Conservation (phyloP, 2,113 vertebrate species). For the Micronisus gabar region DNA sequence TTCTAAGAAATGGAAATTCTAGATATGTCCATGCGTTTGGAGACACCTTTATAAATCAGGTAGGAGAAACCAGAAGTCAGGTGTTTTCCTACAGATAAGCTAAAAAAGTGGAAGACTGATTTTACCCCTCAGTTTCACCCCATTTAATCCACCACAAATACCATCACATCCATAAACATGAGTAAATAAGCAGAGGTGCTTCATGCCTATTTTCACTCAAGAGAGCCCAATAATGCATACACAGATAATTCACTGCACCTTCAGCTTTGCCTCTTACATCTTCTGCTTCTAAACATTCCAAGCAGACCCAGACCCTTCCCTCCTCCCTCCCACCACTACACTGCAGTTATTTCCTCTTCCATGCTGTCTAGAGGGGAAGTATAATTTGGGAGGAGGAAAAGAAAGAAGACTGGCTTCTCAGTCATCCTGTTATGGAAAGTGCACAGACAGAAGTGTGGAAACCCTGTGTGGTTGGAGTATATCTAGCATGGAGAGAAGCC, state of each 20-base stretch:
- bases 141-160: background rate
- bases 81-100: background rate
- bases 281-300: background rate
- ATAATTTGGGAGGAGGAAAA: background rate
- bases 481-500: background rate
- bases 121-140: background rate
- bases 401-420: background rate
- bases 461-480: background rate
- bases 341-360: background rate
- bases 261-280: background rate
- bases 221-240: background rate
- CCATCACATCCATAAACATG: background rate
- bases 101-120: background rate
- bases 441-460: background rate
- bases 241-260: background rate
- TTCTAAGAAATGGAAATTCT: background rate
- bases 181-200: background rate
- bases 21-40: background rate
- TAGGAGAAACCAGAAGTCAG: background rate
- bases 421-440: background rate
- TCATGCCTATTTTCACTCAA: background rate
- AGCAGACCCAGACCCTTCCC: background rate
- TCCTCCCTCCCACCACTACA: background rate
- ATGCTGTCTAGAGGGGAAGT: background rate
- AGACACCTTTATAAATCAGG: background rate